phyloP scores from a whole-genome alignment of 1,140 invertebrate species.

The Micrasema minimum region DNA sequence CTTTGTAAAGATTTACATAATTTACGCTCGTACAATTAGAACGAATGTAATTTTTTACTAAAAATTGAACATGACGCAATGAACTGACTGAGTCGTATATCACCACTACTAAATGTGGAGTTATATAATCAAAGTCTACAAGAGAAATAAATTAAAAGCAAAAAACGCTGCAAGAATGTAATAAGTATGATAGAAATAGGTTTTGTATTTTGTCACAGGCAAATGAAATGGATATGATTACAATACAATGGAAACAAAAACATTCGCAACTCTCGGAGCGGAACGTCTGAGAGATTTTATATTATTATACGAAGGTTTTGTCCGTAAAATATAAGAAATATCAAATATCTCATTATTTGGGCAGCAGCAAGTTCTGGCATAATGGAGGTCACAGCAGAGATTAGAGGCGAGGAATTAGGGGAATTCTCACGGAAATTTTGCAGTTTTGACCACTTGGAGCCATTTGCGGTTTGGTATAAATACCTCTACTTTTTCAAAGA shows the following conservation, averaged over 20 bases:
- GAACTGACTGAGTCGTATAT: too few relatives aligned
- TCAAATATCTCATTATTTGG: slow-evolving; percentile 10
- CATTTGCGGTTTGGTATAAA: background rate
- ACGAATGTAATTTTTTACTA: too few relatives aligned
- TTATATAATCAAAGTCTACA: too few relatives aligned
- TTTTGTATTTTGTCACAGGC: too few relatives aligned
- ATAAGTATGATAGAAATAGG: too few relatives aligned
- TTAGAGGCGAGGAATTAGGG: background rate
- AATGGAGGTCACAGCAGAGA: slow-evolving; percentile 5
- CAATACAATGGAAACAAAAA: background rate
- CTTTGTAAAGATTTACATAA: too few relatives aligned
- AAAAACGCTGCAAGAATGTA: too few relatives aligned
- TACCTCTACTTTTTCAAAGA: too few relatives aligned
- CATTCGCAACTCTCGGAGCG: slow-evolving; percentile 2
- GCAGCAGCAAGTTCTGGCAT: slow-evolving; percentile 6
- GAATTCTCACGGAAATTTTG: slow-evolving; percentile 15
- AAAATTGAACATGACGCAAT: too few relatives aligned
- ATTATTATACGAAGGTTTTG: background rate
- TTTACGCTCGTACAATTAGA: too few relatives aligned
- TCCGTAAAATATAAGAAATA: slow-evolving; percentile 1
- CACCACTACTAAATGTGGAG: too few relatives aligned
- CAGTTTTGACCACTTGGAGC: slow-evolving; percentile 20
- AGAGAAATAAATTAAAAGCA: too few relatives aligned
- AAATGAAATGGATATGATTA: slow-evolving; percentile 7
- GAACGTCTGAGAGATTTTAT: slow-evolving; percentile 1